phyloP scores from a whole-genome alignment of 1,140 invertebrate genomes.

The Hestina assimilis region DNA sequence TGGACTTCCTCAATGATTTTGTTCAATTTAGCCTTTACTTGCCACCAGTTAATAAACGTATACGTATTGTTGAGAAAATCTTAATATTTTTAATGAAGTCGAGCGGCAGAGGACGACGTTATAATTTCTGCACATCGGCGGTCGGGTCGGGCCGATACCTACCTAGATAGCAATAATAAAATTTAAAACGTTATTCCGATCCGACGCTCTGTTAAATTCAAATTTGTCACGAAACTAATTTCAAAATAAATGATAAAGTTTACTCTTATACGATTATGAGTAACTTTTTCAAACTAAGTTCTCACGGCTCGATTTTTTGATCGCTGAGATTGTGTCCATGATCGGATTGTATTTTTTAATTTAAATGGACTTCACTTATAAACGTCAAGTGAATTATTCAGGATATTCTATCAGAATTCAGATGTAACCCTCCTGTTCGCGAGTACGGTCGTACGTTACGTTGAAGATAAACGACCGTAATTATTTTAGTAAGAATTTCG shows the following conservation, averaged over 20 bases:
- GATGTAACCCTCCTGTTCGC: not conserved
- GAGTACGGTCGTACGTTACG: not conserved
- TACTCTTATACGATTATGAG: not conserved
- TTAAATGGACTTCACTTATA: not conserved
- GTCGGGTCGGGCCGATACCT: slow-evolving; percentile 56
- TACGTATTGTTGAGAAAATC: not conserved
- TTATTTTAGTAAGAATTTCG: not conserved
- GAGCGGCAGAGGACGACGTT: slow-evolving; percentile 40
- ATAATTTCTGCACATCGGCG: slow-evolving; percentile 61
- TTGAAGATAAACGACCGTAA: no score
- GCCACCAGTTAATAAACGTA: slow-evolving; percentile 1
- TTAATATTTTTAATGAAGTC: slow-evolving; percentile 3
- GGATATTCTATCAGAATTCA: not conserved
- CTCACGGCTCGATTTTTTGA: slow-evolving; percentile 22
- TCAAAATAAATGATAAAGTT: slow-evolving; percentile 4
- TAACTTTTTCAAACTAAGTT: slow-evolving; percentile 6
- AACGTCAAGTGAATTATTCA: not conserved
- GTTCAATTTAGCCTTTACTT: slow-evolving; percentile 24
- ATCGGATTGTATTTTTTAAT: slow-evolving; percentile 14
- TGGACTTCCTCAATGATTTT: slow-evolving; percentile 38
- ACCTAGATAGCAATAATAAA: slow-evolving; percentile 67
- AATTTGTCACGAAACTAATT: slow-evolving; percentile 4
- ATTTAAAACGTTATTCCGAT: slow-evolving; percentile 54
- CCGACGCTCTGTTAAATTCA: slow-evolving; percentile 42
- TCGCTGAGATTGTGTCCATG: not conserved